Evolutionary conservation across 2,113 vertebrate genomes (phyloP).

Genomic region (Garra rufa): DNA sequence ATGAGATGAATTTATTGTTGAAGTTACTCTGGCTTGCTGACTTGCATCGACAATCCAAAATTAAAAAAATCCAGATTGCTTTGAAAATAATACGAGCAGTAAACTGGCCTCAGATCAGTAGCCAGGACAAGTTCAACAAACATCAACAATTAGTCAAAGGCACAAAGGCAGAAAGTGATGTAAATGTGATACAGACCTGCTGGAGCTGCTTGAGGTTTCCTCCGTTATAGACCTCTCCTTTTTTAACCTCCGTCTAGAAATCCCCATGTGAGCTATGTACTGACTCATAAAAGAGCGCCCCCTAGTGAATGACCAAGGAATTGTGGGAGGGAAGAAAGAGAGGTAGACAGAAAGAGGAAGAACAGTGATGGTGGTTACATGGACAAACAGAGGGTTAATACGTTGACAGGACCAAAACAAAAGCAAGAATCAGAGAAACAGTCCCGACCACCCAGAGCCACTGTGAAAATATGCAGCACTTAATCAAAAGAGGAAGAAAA

Average conservation of each 20-base stretch:
- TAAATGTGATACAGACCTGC: constrained; percentile 73
- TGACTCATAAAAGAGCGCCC: constrained; percentile 78
- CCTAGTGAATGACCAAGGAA: constrained; percentile 64
- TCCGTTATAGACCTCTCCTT: constrained; percentile 72
- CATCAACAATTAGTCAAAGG: background rate
- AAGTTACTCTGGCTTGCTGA: constrained; percentile 25
- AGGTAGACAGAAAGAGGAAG: constrained; percentile 44
- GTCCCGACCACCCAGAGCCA: constrained; percentile 29
- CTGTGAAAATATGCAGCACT: background rate
- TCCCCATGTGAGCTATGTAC: constrained; percentile 75
- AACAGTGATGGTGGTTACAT: constrained; percentile 58
- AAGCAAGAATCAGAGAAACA: constrained; percentile 39
- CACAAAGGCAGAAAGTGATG: constrained; percentile 24
- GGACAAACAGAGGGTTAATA: constrained; percentile 51
- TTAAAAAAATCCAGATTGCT: background rate
- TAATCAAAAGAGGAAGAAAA: background rate
- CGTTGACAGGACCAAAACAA: constrained; percentile 47
- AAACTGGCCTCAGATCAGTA: constrained; percentile 11
- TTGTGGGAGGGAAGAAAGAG: constrained; percentile 23
- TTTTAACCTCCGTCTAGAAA: constrained; percentile 76
- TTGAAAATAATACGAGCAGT: background rate
- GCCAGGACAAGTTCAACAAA: constrained; percentile 17
- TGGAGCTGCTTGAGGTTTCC: constrained; percentile 60
- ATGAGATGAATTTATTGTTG: constrained; percentile 32
- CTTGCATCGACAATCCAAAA: background rate